A percentile compares a stretch with the other conserved stretches of the same genome.
Conservation (phyloP, 2,797 vertebrate species). For the Artibeus jamaicensis region DNA sequence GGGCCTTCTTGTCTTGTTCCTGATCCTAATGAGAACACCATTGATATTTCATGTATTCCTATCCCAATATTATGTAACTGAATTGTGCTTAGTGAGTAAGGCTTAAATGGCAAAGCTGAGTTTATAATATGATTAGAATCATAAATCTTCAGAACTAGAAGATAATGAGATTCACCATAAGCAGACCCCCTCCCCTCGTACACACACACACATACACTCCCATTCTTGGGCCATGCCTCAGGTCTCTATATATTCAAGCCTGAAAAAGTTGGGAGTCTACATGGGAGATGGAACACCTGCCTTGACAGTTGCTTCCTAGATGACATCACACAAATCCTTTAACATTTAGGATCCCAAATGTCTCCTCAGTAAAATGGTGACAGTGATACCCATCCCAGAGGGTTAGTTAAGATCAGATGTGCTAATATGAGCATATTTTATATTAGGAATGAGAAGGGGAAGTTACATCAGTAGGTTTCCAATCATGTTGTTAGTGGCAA, state of each 20-base stretch:
- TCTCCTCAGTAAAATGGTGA: neutral
- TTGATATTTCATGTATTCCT: neutral
- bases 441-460: neutral
- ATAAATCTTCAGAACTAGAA: neutral
- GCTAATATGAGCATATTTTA: neutral
- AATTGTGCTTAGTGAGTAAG: neutral
- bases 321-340: neutral
- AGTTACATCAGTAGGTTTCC: neutral
- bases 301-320: neutral
- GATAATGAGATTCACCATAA: neutral
- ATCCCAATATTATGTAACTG: neutral
- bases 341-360: neutral
- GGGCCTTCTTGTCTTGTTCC: neutral
- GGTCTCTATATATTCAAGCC: neutral
- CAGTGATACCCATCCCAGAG: neutral
- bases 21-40: neutral
- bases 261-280: neutral
- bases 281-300: neutral
- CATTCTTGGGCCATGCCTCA: neutral
- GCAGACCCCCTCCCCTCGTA: neutral
- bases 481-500: neutral
- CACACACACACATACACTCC: neutral
- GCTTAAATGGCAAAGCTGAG: neutral
- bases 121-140: neutral
- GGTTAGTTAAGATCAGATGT: neutral